phyloP scores from a whole-genome alignment of 92 coral and sea anemone genomes.

The Epizoanthus scotinus region DNA sequence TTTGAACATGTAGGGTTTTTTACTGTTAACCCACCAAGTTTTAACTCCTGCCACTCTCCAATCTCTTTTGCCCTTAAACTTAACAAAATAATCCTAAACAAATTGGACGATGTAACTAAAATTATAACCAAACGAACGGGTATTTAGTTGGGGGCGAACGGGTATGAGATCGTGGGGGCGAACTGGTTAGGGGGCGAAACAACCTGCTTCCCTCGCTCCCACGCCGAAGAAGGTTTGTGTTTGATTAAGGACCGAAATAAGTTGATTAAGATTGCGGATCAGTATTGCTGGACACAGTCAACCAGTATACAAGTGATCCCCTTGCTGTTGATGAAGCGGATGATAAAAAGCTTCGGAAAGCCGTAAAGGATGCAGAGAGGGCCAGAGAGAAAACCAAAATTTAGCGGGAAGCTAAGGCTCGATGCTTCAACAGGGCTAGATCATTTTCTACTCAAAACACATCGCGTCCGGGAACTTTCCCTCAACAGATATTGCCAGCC shows the following conservation, averaged over 20 bases:
- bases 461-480: not conserved
- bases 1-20: too few relatives aligned
- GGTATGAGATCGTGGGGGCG: too few relatives aligned
- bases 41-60: too few relatives aligned
- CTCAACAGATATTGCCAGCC: too few relatives aligned
- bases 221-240: conserved; percentile 41
- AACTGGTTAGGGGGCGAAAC: too few relatives aligned
- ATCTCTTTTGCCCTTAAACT: too few relatives aligned
- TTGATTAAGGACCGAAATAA: conserved; percentile 19
- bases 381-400: conserved; percentile 5
- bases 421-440: conserved; percentile 2
- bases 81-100: too few relatives aligned
- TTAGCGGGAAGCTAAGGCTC: conserved; percentile 20
- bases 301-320: conserved; percentile 23
- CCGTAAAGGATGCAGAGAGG: conserved; percentile 37
- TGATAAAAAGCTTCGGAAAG: conserved; percentile 33
- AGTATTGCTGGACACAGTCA: conserved; percentile 38
- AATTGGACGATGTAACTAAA: too few relatives aligned
- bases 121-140: too few relatives aligned
- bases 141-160: too few relatives aligned
- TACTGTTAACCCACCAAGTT: too few relatives aligned
- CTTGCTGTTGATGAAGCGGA: conserved; percentile 27
- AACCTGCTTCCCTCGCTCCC: too few relatives aligned
- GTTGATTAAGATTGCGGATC: conserved; percentile 24
- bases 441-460: conserved; percentile 1